Conservation (phyloP, 2,113 vertebrate genomes). For the Donacobius atricapilla region DNA sequence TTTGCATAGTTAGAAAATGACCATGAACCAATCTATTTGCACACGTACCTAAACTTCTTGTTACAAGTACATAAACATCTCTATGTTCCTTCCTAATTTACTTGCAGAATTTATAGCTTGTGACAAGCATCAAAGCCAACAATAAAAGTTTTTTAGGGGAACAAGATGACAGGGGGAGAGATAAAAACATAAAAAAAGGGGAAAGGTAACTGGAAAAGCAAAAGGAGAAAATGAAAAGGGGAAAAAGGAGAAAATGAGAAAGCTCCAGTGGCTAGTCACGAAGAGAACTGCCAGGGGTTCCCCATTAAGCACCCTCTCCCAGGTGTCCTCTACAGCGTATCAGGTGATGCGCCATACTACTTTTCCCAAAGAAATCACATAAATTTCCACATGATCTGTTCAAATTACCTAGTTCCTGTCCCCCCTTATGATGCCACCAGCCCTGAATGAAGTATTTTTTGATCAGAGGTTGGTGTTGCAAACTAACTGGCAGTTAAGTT, state of each 20-base stretch:
- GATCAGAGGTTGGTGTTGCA: not conserved
- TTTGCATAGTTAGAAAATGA: not conserved
- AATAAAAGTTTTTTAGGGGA: not conserved
- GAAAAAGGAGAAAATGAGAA: too few species aligned
- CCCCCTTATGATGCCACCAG: not conserved
- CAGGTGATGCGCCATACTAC: not conserved
- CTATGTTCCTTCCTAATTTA: not conserved
- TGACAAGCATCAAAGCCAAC: not conserved
- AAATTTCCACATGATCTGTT: not conserved
- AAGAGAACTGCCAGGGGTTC: not conserved
- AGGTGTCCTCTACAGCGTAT: not conserved
- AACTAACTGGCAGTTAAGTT: not conserved
- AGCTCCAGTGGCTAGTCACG: not conserved
- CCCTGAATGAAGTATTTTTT: not conserved
- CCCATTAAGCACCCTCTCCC: not conserved
- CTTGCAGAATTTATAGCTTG: not conserved
- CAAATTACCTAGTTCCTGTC: not conserved
- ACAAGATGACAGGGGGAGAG: fast-evolving
- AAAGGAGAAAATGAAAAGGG: not conserved
- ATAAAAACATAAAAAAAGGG: not conserved
- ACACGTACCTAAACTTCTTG: not conserved
- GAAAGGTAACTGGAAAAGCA: not conserved
- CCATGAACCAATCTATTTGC: not conserved
- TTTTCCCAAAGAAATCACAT: not conserved
- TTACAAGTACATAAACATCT: not conserved